Percentiles rank a stretch among this genome's conserved stretches.
Evolutionary conservation across 2,797 vertebrate genomes (phyloP).

Genomic region (Crocodylus rhombifer): DNA sequence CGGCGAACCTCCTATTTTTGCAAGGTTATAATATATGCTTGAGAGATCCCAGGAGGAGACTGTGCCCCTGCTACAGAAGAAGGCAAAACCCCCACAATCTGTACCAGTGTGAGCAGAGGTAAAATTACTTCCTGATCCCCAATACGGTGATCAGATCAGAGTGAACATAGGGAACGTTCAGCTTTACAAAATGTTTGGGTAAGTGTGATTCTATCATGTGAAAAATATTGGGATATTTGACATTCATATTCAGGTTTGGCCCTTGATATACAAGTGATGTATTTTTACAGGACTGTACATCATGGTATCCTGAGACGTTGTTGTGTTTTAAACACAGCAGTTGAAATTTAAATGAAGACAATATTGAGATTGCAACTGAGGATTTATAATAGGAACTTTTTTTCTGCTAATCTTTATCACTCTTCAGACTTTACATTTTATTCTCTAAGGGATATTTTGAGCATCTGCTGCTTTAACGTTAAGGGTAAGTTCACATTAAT

Average conservation of each 20-base stretch:
- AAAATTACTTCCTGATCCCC: too few species aligned
- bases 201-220: too few species aligned
- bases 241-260: background rate
- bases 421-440: fast-evolving
- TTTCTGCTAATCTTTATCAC: background rate
- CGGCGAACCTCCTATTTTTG: too few species aligned
- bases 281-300: background rate
- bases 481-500: background rate
- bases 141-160: too few species aligned
- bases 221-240: too few species aligned
- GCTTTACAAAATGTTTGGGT: fast-evolving
- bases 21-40: too few species aligned
- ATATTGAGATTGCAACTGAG: background rate
- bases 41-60: too few species aligned
- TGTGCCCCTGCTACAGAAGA: too few species aligned
- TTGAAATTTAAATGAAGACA: background rate
- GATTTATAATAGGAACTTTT: background rate
- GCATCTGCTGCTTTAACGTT: fast-evolving
- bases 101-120: too few species aligned
- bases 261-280: background rate
- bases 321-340: background rate
- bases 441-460: background rate
- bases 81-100: too few species aligned
- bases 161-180: too few species aligned
- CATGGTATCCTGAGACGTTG: background rate